Conservation (phyloP, 2,888 invertebrate species). For the Vandiemenella viatica region DNA sequence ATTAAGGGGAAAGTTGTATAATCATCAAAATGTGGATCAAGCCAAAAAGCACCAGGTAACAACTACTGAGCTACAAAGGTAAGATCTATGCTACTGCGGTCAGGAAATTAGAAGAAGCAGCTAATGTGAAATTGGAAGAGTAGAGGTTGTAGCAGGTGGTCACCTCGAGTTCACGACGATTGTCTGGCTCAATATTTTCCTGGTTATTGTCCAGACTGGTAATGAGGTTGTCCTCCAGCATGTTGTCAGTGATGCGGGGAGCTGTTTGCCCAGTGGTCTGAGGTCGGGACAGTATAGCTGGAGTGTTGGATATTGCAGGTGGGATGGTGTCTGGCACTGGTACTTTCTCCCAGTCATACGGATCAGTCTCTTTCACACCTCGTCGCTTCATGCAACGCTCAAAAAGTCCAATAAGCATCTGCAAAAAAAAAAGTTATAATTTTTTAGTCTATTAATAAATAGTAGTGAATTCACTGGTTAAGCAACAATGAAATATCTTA, state of each 20-base stretch:
- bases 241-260: constrained; percentile 30
- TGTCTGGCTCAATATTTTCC: constrained; percentile 53
- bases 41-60: too few species aligned
- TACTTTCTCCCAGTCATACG: constrained; percentile 86
- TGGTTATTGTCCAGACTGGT: constrained; percentile 42
- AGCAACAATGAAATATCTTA: too few species aligned
- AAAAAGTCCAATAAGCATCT: constrained; percentile 71
- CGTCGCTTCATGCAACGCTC: constrained; percentile 88
- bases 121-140: too few species aligned
- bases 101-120: too few species aligned
- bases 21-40: too few species aligned
- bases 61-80: too few species aligned
- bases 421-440: constrained; percentile 14
- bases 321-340: constrained; percentile 16
- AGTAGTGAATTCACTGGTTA: too few species aligned
- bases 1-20: too few species aligned
- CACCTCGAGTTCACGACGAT: constrained; percentile 36
- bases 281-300: constrained; percentile 23
- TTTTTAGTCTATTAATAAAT: too few species aligned
- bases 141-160: too few species aligned
- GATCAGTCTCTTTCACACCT: constrained; percentile 78
- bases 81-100: too few species aligned
- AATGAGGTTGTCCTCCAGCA: constrained; percentile 26
- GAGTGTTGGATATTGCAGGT: constrained; percentile 19
- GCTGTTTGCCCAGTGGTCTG: constrained; percentile 22